phyloP scores from a whole-genome alignment of 2,888 invertebrate genomes.

The Acrobasis repandana region DNA sequence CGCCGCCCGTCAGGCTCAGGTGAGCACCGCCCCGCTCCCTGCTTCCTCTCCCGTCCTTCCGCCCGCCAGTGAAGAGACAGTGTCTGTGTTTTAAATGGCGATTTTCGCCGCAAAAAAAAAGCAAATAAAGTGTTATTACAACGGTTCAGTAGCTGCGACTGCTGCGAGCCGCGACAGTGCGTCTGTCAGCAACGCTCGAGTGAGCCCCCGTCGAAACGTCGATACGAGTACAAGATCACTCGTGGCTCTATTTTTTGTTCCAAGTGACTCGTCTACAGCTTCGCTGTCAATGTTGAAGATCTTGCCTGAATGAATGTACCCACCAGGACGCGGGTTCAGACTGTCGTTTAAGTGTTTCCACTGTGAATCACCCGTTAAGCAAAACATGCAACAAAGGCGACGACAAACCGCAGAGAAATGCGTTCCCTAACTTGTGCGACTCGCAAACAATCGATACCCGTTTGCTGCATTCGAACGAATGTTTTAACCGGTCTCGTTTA shows the following conservation, averaged over 20 bases:
- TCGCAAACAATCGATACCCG: slow-evolving; percentile 19
- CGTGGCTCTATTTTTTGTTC: slow-evolving; percentile 41
- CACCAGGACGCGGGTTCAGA: slow-evolving; percentile 3
- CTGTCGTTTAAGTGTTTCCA: not conserved
- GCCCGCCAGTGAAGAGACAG: slow-evolving; percentile 47
- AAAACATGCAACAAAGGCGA: slow-evolving; percentile 1
- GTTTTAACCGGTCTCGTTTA: slow-evolving; percentile 7
- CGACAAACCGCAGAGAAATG: slow-evolving; percentile 15
- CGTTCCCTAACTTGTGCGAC: slow-evolving; percentile 6
- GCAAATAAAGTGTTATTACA: slow-evolving; percentile 59
- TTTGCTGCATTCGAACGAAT: slow-evolving; percentile 13
- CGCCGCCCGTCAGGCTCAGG: slow-evolving; percentile 86
- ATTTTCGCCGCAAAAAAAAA: slow-evolving; percentile 54
- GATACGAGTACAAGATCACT: slow-evolving; percentile 49
- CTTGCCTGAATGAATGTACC: not conserved
- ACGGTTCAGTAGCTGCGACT: slow-evolving; percentile 46
- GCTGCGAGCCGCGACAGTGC: slow-evolving; percentile 46
- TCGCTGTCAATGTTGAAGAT: not conserved
- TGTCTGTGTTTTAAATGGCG: slow-evolving; percentile 46
- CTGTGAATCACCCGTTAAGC: not conserved
- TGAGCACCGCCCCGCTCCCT: slow-evolving; percentile 46
- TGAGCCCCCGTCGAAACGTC: slow-evolving; percentile 57
- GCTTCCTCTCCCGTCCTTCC: slow-evolving; percentile 15
- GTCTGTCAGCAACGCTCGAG: slow-evolving; percentile 55
- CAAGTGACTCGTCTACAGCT: slow-evolving; percentile 27